These are phyloP conservation scores for Drosophila leonis DNA, from an alignment of 2,888 invertebrate species.

Conservation along the genomic window DNA sequence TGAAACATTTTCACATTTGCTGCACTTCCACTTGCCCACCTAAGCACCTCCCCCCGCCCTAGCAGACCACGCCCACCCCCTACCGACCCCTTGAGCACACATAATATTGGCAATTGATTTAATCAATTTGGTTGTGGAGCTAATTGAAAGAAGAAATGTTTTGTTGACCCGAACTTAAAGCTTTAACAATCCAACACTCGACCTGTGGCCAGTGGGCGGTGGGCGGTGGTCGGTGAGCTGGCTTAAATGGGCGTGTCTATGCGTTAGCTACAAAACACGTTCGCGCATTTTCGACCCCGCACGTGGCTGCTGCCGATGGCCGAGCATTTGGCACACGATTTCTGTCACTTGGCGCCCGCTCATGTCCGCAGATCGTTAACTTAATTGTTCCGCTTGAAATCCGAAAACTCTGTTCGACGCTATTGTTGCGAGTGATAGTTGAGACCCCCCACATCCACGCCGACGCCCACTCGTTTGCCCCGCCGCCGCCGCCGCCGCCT, in stretches of 20 bases:
- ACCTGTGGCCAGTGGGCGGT: background rate
- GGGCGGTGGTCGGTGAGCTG: background rate
- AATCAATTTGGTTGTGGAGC: slow-evolving; percentile 59
- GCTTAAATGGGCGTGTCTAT: slow-evolving; percentile 17
- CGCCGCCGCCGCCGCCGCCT: too few species aligned
- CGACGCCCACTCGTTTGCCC: background rate
- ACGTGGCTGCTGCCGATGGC: slow-evolving; percentile 46
- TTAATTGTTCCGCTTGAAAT: slow-evolving; percentile 82
- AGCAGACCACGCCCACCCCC: background rate
- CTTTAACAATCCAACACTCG: slow-evolving; percentile 11
- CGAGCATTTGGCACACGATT: slow-evolving; percentile 45
- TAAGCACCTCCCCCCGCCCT: background rate
- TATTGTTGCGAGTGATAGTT: slow-evolving; percentile 75
- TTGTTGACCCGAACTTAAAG: slow-evolving; percentile 24
- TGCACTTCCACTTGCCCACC: background rate
- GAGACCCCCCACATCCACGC: slow-evolving; percentile 10
- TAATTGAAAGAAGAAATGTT: slow-evolving; percentile 53
- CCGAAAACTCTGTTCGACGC: slow-evolving; percentile 70
- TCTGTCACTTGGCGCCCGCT: slow-evolving; percentile 53
- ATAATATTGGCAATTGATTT: slow-evolving; percentile 60
- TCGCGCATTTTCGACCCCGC: slow-evolving; percentile 26
- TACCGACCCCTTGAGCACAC: slow-evolving; percentile 11
- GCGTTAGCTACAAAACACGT: slow-evolving; percentile 26
- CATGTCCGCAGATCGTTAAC: slow-evolving; percentile 77
- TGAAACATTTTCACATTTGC: slow-evolving; percentile 28